Base-by-base conservation (phyloP, 2,797 vertebrate genomes). In the Pseudopleuronectes americanus region DNA sequence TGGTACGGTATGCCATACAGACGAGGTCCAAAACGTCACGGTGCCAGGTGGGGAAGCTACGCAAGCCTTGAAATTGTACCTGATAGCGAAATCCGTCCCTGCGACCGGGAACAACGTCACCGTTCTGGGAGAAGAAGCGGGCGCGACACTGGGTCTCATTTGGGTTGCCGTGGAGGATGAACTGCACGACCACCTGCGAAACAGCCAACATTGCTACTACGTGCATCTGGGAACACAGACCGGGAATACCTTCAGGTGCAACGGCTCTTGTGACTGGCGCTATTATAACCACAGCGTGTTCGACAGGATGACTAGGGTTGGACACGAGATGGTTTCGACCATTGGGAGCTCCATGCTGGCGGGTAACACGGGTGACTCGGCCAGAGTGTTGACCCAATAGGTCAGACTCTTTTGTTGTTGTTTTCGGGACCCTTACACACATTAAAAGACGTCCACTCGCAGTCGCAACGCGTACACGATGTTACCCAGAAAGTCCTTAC, bases 341-440 rank as follows among this genome's bases (percentile, higher is more conserved):
- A 36, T 19, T 26, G 10, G 0, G 1, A 26, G 6, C 6, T 10
- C 0, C 0, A 0, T 0, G 1, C 7, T 68, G 3, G 21, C 56
- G 4, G 56, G 65, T 0, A 26, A 58, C 45, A 68, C 55, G 4
- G 55, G 43, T 1, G 65, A 68, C 56, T 48, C 45, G 10, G 55
- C 56, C 19, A 67, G 43, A 56, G 0, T 21, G 2, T 0, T 63
- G 3, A 36, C 6, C 21, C 8, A 13, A 6, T 8, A 4, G 28
- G 28, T 28, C 28, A 4, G 6, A 28, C 28, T 28, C 6, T 28
- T 28, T 26, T 26, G 24, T 26, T 26, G 24, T 26, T 26, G 24
- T 6, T 28, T 28, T 26, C 26, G 28, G 28, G 28, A 28, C 28
- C 6, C 28, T 28, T 28, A 28, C 6, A 28, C 6, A 28, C 28